These are phyloP conservation scores for Dicentrarchus labrax DNA, from an alignment of 2,113 vertebrate species.

Conservation along the genomic window DNA sequence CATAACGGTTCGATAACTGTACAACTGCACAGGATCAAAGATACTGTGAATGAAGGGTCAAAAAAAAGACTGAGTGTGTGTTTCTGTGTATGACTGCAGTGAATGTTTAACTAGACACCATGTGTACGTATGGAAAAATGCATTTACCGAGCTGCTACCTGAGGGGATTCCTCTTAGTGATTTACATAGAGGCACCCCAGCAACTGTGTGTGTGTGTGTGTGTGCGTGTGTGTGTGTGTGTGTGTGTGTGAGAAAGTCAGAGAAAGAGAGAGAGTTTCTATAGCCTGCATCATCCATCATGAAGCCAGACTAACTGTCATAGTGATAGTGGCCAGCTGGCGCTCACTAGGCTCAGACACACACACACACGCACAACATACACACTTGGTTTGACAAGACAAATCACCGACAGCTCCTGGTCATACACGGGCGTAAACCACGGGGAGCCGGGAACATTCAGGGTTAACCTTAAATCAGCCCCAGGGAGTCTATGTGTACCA, in stretches of 20 bases:
- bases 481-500: slow-evolving; percentile 47
- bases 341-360: slow-evolving; percentile 37
- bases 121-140: slow-evolving; percentile 5
- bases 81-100: neutral
- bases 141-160: slow-evolving; percentile 39
- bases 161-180: slow-evolving; percentile 48
- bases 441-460: slow-evolving; percentile 58
- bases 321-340: slow-evolving; percentile 75
- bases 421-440: slow-evolving; percentile 50
- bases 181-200: slow-evolving; percentile 58
- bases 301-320: slow-evolving; percentile 73
- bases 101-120: slow-evolving; percentile 11
- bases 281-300: slow-evolving; percentile 76
- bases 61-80: neutral
- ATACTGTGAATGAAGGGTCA: slow-evolving; percentile 40
- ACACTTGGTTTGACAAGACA: slow-evolving; percentile 72
- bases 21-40: slow-evolving; percentile 26
- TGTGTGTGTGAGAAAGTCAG: slow-evolving; percentile 23
- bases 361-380: slow-evolving; percentile 36
- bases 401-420: slow-evolving; percentile 70
- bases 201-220: slow-evolving; percentile 19
- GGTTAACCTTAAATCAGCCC: slow-evolving; percentile 76
- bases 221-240: slow-evolving; percentile 34
- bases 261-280: slow-evolving; percentile 51
- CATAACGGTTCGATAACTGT: slow-evolving; percentile 51